Percentiles rank a stretch among this genome's conserved stretches.
These are phyloP conservation scores for Coracias cyanogaster DNA, from an alignment of 2,797 vertebrate species.

Conservation along the genomic window DNA sequence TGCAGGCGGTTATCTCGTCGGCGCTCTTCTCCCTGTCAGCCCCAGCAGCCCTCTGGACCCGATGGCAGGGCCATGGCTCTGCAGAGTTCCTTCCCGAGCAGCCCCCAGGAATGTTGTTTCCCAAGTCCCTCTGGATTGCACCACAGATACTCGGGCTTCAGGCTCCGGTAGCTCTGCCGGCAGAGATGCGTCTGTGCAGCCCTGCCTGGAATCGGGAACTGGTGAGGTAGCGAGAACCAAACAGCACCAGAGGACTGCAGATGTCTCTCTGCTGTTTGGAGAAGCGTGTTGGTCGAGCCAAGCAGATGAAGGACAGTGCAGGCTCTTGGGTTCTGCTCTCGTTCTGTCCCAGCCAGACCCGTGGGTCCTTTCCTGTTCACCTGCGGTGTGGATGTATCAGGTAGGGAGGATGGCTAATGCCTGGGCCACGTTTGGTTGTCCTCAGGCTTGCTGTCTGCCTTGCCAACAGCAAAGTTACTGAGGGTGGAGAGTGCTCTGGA, in stretches of 20 bases:
- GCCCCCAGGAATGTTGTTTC: conserved; percentile 9
- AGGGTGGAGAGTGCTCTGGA: background rate
- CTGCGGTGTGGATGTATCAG: background rate
- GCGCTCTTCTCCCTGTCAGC: background rate
- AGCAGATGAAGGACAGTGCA: background rate
- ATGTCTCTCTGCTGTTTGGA: background rate
- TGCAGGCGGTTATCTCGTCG: background rate
- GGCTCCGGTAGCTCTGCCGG: background rate
- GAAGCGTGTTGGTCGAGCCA: background rate
- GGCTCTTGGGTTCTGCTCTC: background rate
- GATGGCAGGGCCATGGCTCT: background rate
- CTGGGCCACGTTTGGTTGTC: background rate
- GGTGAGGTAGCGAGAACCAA: background rate
- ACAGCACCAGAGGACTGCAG: background rate
- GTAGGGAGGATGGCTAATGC: background rate
- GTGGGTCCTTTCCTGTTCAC: background rate
- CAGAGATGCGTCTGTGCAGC: background rate
- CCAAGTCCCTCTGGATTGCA: conserved; percentile 57
- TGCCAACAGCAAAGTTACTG: background rate
- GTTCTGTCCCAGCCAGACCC: background rate
- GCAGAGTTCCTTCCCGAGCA: background rate
- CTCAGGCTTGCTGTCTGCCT: background rate
- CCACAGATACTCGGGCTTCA: conserved; percentile 30
- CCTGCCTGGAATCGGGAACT: background rate
- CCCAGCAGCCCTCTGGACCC: background rate